Conservation (phyloP, 2,113 vertebrate species). For the Amblyornis subalaris region DNA sequence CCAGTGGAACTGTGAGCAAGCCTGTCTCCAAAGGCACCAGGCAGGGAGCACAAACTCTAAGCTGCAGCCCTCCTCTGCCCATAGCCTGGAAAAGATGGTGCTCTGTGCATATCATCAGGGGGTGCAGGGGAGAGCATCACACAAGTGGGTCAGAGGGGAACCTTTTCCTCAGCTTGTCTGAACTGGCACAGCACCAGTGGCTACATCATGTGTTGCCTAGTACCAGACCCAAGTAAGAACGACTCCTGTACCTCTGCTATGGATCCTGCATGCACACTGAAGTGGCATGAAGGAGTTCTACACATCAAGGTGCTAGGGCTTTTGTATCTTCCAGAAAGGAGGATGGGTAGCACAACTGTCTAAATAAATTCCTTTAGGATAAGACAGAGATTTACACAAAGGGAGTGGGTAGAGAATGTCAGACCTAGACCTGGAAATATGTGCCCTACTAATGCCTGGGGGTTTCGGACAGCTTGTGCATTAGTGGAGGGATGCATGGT, state of each 20-base stretch:
- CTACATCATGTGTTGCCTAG: neutral
- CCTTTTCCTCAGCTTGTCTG: neutral
- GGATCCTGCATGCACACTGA: neutral
- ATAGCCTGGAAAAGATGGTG: neutral
- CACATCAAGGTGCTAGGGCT: fast-evolving
- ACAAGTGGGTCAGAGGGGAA: fast-evolving
- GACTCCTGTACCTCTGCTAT: neutral
- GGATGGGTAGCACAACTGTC: neutral
- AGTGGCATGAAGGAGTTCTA: neutral
- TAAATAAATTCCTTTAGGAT: neutral
- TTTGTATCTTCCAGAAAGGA: neutral
- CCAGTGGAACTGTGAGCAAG: neutral
- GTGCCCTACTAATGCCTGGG: neutral
- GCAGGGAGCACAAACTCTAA: neutral
- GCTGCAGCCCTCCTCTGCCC: neutral
- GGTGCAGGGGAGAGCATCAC: neutral
- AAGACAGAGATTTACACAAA: neutral
- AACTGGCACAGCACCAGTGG: neutral
- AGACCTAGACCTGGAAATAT: neutral
- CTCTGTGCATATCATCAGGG: neutral
- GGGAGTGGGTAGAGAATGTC: neutral
- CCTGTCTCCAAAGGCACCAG: neutral
- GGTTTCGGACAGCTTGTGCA: neutral
- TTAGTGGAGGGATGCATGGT: neutral
- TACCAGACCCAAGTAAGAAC: neutral